These are phyloP conservation scores for Austrofundulus limnaeus DNA, from an alignment of 2,113 vertebrate genomes.

Conservation along the genomic window DNA sequence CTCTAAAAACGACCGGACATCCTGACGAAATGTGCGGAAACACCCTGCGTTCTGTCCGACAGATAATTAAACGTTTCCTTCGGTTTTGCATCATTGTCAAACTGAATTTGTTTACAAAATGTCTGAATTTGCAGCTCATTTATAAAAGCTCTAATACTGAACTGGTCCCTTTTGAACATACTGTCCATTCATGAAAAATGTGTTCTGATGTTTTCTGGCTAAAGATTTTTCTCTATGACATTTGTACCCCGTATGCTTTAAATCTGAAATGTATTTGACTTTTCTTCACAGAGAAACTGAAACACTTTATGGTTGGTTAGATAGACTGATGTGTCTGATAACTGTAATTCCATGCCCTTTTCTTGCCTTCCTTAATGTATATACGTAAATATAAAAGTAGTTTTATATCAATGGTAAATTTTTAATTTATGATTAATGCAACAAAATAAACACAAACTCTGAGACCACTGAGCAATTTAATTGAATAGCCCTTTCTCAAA, in stretches of 20 bases:
- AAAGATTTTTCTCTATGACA: not conserved
- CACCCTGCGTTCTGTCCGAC: not conserved
- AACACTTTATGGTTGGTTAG: not conserved
- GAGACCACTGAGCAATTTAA: too few relatives aligned
- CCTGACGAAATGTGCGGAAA: constrained; percentile 2
- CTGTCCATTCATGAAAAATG: too few relatives aligned
- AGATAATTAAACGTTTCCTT: not conserved
- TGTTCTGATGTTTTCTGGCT: not conserved
- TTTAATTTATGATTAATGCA: too few relatives aligned
- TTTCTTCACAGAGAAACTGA: not conserved
- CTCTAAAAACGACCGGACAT: not conserved
- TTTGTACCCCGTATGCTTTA: too few relatives aligned
- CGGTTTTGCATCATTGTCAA: not conserved
- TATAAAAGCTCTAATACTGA: too few relatives aligned
- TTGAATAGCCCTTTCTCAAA: too few relatives aligned
- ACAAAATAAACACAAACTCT: too few relatives aligned
- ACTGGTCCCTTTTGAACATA: too few relatives aligned
- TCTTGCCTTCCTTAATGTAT: too few relatives aligned
- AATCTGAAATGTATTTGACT: too few relatives aligned
- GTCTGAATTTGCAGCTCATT: not conserved
- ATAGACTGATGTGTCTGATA: not conserved
- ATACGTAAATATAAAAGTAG: too few relatives aligned
- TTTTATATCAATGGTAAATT: too few relatives aligned
- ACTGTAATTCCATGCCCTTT: not conserved
- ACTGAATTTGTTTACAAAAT: not conserved